These are phyloP conservation scores for Druon quercuslanigerum DNA, from an alignment of 1,140 invertebrate genomes.

Conservation along the genomic window DNA sequence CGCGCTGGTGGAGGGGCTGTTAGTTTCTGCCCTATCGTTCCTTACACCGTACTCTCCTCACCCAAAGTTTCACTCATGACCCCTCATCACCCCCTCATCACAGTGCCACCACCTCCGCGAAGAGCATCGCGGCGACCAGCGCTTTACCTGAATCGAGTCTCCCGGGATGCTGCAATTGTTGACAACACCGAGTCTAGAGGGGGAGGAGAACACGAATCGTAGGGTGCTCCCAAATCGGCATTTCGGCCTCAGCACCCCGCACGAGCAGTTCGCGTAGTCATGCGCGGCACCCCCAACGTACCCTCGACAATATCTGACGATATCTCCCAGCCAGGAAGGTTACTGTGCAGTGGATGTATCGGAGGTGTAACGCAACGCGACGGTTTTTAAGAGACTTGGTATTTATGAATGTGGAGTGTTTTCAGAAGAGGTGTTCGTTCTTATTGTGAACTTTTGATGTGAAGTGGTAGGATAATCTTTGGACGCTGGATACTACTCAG, in stretches of 20 bases:
- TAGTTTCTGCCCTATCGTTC: conserved; percentile 63
- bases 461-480: no score
- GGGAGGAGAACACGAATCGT: conserved; percentile 46
- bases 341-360: conserved; percentile 15
- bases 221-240: conserved; percentile 54
- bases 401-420: background rate
- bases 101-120: conserved; percentile 35
- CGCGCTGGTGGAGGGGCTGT: conserved; percentile 60
- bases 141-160: conserved; percentile 52
- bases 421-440: background rate
- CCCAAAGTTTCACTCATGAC: conserved; percentile 33
- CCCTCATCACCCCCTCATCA: conserved; percentile 36
- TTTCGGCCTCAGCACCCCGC: conserved; percentile 64
- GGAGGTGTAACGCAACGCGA: conserved; percentile 12
- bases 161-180: conserved; percentile 71
- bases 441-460: background rate
- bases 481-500: no score
- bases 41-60: conserved; percentile 48
- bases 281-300: background rate
- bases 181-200: conserved; percentile 60
- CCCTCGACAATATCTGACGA: background rate
- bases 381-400: background rate
- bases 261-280: conserved; percentile 50
- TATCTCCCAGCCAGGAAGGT: background rate
- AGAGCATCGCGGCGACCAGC: conserved; percentile 6